Conservation (phyloP, 2,888 invertebrate genomes). For the Gnatocerus cornutus region DNA sequence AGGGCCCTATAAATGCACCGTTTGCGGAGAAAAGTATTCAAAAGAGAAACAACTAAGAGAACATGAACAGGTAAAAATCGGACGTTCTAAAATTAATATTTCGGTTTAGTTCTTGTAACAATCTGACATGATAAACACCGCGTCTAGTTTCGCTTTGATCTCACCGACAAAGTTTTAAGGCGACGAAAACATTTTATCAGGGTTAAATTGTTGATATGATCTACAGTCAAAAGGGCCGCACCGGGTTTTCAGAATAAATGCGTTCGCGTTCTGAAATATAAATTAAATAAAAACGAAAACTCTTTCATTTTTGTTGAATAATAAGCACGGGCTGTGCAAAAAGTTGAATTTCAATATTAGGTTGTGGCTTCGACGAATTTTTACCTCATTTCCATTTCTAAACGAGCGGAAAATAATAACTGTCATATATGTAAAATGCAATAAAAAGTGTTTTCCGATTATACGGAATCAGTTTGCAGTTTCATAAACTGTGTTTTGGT, state of each 20-base stretch:
- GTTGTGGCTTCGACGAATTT: not conserved
- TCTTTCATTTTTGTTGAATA: not conserved
- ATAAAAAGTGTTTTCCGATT: not conserved
- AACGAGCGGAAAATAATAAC: constrained; percentile 2
- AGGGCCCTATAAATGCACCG: constrained; percentile 50
- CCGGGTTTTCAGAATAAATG: not conserved
- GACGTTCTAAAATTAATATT: constrained; percentile 14
- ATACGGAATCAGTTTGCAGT: not conserved
- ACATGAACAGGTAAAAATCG: constrained; percentile 50
- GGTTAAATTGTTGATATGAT: constrained; percentile 46
- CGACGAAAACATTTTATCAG: constrained; percentile 46
- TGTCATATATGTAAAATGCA: not conserved
- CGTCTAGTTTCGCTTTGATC: constrained; percentile 25
- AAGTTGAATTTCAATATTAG: not conserved
- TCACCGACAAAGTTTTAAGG: constrained; percentile 43
- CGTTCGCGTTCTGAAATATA: too few relatives aligned
- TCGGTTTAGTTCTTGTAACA: constrained; percentile 8
- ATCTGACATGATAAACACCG: constrained; percentile 13
- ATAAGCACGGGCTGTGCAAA: not conserved
- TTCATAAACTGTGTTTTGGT: not conserved
- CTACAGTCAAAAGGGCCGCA: constrained; percentile 15
- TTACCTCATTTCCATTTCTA: not conserved
- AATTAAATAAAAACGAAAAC: too few relatives aligned
- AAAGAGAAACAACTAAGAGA: constrained; percentile 51
- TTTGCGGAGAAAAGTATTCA: constrained; percentile 49